These are phyloP conservation scores for Astropecten irregularis DNA, from an alignment of 53 echinoderm and acorn worm genomes.

Conservation along the genomic window DNA sequence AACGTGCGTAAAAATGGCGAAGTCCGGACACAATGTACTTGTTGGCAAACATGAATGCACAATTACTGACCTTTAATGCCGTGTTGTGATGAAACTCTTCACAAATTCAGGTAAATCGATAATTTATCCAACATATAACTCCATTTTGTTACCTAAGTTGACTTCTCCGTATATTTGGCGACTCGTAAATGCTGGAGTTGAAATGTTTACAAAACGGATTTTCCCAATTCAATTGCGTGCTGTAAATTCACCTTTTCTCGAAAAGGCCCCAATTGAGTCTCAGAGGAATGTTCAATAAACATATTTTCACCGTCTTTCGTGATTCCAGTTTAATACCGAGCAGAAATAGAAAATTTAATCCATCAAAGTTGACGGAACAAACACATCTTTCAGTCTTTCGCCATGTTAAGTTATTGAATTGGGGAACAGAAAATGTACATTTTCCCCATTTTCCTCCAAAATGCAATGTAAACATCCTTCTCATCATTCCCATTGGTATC, in stretches of 20 bases:
- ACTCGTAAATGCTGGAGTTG: conserved; percentile 3
- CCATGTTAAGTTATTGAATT: conserved; percentile 48
- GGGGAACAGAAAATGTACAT: background rate
- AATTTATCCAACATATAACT: background rate
- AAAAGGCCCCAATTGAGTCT: background rate
- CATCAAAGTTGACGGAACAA: conserved; percentile 23
- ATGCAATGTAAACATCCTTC: background rate
- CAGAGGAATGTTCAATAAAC: conserved; percentile 16
- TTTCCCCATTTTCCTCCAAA: background rate
- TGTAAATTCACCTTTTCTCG: conserved; percentile 18
- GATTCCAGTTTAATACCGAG: conserved; percentile 10
- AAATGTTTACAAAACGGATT: conserved; percentile 44
- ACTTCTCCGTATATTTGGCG: conserved; percentile 7
- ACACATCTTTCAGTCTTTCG: conserved; percentile 32
- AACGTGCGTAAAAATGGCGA: conserved; percentile 69
- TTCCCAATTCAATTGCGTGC: conserved; percentile 16
- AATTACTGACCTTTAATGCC: background rate
- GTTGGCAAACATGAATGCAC: conserved; percentile 27
- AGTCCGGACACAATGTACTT: conserved; percentile 64
- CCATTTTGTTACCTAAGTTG: background rate
- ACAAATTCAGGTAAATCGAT: conserved; percentile 43
- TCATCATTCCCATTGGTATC: background rate
- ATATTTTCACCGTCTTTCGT: conserved; percentile 5
- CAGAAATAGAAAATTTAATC: background rate
- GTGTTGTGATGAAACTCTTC: background rate